These are phyloP conservation scores for Unio pictorum DNA, from an alignment of 2,888 invertebrate genomes.

Conservation along the genomic window DNA sequence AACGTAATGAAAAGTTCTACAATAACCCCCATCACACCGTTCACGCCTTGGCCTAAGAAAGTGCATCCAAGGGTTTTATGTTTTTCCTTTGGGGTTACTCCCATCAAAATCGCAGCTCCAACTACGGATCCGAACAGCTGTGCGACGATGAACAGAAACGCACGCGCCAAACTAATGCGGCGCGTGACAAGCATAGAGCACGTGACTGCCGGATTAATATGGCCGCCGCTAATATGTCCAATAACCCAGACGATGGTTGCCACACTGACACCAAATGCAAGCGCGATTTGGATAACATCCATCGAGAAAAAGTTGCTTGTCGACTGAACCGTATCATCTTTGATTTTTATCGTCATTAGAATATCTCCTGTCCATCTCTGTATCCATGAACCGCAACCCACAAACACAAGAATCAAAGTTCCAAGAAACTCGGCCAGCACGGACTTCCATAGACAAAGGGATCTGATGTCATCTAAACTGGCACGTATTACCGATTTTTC, in stretches of 20 bases:
- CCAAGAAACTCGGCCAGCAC: too few relatives aligned
- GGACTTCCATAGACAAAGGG: too few relatives aligned
- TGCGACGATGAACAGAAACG: conserved; percentile 86
- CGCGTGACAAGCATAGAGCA: conserved; percentile 82
- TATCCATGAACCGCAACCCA: too few relatives aligned
- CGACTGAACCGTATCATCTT: too few relatives aligned
- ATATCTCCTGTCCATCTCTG: too few relatives aligned
- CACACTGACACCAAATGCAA: conserved; percentile 89
- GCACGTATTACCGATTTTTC: too few relatives aligned
- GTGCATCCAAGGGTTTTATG: conserved; percentile 92
- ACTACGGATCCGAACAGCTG: conserved; percentile 95
- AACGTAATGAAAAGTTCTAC: conserved; percentile 90
- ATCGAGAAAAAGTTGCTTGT: too few relatives aligned
- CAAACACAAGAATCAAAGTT: too few relatives aligned
- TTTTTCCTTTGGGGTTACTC: conserved; percentile 24
- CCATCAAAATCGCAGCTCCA: conserved; percentile 88
- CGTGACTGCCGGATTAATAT: conserved; percentile 70
- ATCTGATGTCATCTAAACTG: too few relatives aligned
- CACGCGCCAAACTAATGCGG: conserved; percentile 82
- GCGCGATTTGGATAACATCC: conserved; percentile 79
- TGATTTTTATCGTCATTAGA: too few relatives aligned
- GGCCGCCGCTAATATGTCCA: conserved; percentile 85
- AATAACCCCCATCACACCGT: conserved; percentile 83
- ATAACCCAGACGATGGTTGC: conserved; percentile 86
- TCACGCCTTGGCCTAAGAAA: conserved; percentile 34